phyloP scores from a whole-genome alignment of 1,140 invertebrate species.

The Neotoxoptera formosana region DNA sequence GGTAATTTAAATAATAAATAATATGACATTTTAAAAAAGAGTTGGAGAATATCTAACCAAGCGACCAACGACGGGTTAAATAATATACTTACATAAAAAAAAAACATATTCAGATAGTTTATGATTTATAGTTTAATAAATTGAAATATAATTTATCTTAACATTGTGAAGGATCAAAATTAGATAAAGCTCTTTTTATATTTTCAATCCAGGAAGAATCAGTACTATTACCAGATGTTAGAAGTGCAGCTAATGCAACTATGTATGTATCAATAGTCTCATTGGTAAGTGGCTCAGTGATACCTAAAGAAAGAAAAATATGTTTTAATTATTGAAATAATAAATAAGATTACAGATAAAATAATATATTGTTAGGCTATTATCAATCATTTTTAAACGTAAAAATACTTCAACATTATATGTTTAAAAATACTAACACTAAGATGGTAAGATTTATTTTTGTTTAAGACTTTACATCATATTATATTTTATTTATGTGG shows the following conservation, averaged over 20 bases:
- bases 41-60: too few species aligned
- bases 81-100: background rate
- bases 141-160: background rate
- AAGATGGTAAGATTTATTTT: too few species aligned
- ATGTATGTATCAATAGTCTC: conserved; percentile 29
- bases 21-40: too few species aligned
- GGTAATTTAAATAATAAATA: too few species aligned
- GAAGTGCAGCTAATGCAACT: background rate
- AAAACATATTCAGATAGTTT: background rate
- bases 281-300: background rate
- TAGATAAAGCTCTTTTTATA: conserved; percentile 19
- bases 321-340: background rate
- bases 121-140: background rate
- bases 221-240: background rate
- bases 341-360: background rate
- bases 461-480: too few species aligned
- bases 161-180: conserved; percentile 10
- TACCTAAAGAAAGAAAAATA: conserved; percentile 1
- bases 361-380: background rate
- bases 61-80: too few species aligned
- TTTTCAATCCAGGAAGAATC: background rate
- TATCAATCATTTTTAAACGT: too few species aligned
- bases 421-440: too few species aligned
- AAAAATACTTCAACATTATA: background rate
- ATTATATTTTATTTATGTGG: background rate